Percentiles rank a stretch among this genome's conserved stretches.
Conservation (phyloP, 2,113 vertebrate genomes). For the Lethenteron reissneri region DNA sequence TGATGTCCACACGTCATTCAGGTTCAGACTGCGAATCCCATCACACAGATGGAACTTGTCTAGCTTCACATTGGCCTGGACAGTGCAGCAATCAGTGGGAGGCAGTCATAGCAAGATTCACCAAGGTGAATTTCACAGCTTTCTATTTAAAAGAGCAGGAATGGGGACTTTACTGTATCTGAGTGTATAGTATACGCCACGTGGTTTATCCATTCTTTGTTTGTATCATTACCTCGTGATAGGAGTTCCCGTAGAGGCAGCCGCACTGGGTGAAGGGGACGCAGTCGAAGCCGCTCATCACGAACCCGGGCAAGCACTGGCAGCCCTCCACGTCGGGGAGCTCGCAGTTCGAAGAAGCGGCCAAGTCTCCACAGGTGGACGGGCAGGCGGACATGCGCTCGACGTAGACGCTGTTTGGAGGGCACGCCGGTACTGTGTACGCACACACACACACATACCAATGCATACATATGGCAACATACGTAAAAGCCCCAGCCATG, state of each 20-base stretch:
- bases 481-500: not conserved
- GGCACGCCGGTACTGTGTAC: slow-evolving; percentile 15
- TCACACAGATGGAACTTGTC: too few species aligned
- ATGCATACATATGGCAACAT: not conserved
- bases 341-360: slow-evolving; percentile 20
- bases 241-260: slow-evolving; percentile 19
- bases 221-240: slow-evolving; percentile 16
- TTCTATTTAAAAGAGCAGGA: too few species aligned
- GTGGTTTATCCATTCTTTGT: too few species aligned
- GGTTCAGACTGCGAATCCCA: too few species aligned
- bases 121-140: too few species aligned
- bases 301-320: slow-evolving; percentile 21
- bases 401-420: slow-evolving; percentile 21
- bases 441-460: not conserved
- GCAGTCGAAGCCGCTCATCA: slow-evolving; percentile 20
- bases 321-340: slow-evolving; percentile 21
- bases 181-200: too few species aligned
- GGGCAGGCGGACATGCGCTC: slow-evolving; percentile 21
- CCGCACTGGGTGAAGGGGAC: slow-evolving; percentile 25
- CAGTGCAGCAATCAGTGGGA: too few species aligned
- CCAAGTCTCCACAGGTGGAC: slow-evolving; percentile 18
- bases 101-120: too few species aligned
- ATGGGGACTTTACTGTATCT: too few species aligned
- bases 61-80: too few species aligned
- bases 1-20: too few species aligned